Conservation (phyloP, 2,113 vertebrate genomes). For the Chamaea fasciata region DNA sequence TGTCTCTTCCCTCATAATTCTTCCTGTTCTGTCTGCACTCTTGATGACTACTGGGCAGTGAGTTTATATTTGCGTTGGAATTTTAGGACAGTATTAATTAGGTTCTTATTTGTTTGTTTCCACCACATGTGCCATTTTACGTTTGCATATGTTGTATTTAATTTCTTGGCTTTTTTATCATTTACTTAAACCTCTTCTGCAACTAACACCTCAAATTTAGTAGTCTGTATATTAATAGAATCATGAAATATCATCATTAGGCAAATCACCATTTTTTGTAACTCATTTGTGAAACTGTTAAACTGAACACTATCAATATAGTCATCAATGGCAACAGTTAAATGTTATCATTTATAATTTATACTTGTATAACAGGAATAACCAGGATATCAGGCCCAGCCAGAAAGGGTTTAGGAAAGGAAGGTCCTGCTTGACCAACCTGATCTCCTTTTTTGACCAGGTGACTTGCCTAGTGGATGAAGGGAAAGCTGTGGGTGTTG, state of each 20-base stretch:
- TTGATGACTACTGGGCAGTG: background rate
- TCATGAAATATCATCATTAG: background rate
- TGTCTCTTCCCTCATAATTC: background rate
- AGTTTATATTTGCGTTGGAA: background rate
- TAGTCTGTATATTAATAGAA: background rate
- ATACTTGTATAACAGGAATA: background rate
- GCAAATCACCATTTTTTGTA: background rate
- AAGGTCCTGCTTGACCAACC: background rate
- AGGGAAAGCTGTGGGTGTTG: background rate
- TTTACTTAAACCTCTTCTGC: background rate
- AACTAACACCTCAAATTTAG: background rate
- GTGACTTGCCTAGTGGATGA: background rate
- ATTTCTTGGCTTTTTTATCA: background rate
- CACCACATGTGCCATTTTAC: background rate
- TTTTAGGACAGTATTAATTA: background rate
- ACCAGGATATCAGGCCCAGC: background rate
- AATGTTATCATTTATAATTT: background rate
- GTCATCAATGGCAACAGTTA: background rate
- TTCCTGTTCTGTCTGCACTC: background rate
- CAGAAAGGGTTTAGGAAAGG: background rate
- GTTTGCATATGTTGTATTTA: background rate
- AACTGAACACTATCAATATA: background rate
- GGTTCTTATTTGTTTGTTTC: background rate
- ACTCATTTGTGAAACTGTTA: background rate
- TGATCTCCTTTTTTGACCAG: background rate